phyloP scores from a whole-genome alignment of 2,888 invertebrate species.

The Tenthredo scrophulariae region DNA sequence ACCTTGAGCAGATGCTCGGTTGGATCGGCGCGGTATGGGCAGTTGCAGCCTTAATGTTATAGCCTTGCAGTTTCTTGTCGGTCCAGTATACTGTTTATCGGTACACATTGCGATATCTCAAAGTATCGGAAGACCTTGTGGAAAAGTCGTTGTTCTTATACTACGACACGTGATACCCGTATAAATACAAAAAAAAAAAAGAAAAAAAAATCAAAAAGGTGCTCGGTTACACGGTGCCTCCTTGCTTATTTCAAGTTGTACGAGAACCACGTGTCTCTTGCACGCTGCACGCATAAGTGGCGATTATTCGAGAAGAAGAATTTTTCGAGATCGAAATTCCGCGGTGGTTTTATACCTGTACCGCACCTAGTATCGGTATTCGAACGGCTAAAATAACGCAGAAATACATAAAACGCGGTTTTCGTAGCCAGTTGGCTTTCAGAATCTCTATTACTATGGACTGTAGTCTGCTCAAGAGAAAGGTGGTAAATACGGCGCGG shows the following conservation, averaged over 20 bases:
- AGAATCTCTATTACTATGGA: not conserved
- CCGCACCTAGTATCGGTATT: not conserved
- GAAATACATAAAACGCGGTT: not conserved
- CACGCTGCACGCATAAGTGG: not conserved
- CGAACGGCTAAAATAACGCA: not conserved
- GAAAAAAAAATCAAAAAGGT: too few species aligned
- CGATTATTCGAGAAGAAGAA: not conserved
- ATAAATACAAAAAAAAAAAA: not conserved
- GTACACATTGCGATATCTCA: not conserved
- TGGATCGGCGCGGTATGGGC: not conserved
- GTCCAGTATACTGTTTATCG: conserved; percentile 11
- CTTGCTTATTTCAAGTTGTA: not conserved
- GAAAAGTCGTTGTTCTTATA: not conserved
- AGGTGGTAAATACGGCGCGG: not conserved
- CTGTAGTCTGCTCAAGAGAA: not conserved
- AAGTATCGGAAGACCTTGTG: not conserved
- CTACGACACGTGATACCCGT: not conserved
- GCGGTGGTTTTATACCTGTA: not conserved
- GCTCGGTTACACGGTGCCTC: conserved; percentile 6
- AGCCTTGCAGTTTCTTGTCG: not conserved
- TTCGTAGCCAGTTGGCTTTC: conserved; percentile 1
- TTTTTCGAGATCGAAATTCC: not conserved
- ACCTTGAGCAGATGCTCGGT: conserved; percentile 34
- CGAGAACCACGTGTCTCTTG: not conserved
- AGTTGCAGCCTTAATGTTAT: not conserved